Percentiles rank a stretch among this genome's conserved stretches.
Conservation (phyloP, 2,113 vertebrate species). For the Phyllostomus hastatus region DNA sequence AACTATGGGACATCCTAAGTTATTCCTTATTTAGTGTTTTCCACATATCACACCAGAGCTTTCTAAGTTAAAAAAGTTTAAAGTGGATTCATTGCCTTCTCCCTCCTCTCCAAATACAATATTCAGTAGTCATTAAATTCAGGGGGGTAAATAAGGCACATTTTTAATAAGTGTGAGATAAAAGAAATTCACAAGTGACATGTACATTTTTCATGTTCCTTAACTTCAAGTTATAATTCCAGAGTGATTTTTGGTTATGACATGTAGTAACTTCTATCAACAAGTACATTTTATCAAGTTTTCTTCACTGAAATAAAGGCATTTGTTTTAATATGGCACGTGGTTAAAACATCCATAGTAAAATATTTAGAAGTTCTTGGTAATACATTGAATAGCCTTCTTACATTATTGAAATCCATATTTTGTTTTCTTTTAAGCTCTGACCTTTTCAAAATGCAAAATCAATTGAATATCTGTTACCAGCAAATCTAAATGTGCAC, state of each 20-base stretch:
- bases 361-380: background rate
- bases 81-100: background rate
- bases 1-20: background rate
- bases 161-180: background rate
- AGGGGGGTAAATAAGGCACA: background rate
- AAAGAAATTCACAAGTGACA: background rate
- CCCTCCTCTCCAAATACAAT: background rate
- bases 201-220: background rate
- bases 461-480: constrained; percentile 26
- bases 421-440: background rate
- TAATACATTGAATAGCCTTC: background rate
- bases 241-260: background rate
- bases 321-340: background rate
- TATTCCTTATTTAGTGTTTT: background rate
- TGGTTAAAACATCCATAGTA: background rate
- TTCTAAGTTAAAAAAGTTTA: background rate
- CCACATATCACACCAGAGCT: background rate
- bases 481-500: background rate
- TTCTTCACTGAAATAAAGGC: background rate
- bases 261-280: background rate
- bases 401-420: background rate
- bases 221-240: background rate
- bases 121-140: background rate
- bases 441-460: constrained; percentile 26
- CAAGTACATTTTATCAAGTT: background rate